Evolutionary conservation across 2,113 vertebrate genomes (phyloP), one percentile per base, ranked within the genome.

Genomic region (Eretmochelys imbricata): DNA sequence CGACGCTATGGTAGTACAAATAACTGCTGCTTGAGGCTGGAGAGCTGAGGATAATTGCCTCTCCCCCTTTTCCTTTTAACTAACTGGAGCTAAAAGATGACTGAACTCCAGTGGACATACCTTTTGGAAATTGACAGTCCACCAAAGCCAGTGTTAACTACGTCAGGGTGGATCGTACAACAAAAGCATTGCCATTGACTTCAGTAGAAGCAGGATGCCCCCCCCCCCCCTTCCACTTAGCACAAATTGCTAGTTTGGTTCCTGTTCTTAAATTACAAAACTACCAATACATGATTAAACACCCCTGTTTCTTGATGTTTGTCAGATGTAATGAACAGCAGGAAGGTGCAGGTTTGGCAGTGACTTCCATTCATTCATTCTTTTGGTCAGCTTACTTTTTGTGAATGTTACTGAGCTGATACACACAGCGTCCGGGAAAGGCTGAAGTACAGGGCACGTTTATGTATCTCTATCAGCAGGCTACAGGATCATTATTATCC

Each of bases 261-360:
- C 35, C 35, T 69, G 17, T 65, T 65, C 6, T 69, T 69, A n/a
- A 69, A 38, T 62, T 62, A 62, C 12, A 62, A 14, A 62, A 62
- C 27, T 62, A 62, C 29, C 57, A 62, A 31, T 62, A 29, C 29
- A 29, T 95, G 95, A 95, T 97, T 95, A 94, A 95, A 88, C 83
- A 93, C 78, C 42, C 91, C 94, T 96, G 87, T 94, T 89, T 95
- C 84, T 95, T 97, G 96, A 96, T 90, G 80, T 83, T 78, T 94
- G 91, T 97, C 95, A 96, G 85, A 95, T 92, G 94, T 96, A 95
- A 94, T 94, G 95, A 96, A 91, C 94, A 90, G 93, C 92, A 96
- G 95, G 93, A 86, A 94, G 89, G 78, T 69, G 35, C 78, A 72
- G 83, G 93, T 96, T 96, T 97, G 95, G 96, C 95, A 95, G 93